Evolutionary conservation across 1,140 invertebrate species (phyloP).

Genomic region (Cotesia chilonis): DNA sequence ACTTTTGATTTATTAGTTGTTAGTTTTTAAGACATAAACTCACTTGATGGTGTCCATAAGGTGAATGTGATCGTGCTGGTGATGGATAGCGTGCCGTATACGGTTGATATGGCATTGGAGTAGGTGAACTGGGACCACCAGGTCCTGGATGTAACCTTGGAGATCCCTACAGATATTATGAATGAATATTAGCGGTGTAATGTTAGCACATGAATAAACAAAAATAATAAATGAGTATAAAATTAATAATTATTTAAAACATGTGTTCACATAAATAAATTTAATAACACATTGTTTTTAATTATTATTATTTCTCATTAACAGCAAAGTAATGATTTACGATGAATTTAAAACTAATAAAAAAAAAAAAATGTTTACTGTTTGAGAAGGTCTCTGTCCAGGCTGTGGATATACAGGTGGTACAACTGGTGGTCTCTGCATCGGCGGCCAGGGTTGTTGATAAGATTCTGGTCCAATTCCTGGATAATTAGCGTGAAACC

Average conservation of each 20-base stretch:
- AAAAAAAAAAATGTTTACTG: conserved; percentile 47
- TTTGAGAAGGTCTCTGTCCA: conserved; percentile 62
- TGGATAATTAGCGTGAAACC: conserved; percentile 67
- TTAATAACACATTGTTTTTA: background rate
- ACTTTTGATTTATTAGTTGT: conserved; percentile 12
- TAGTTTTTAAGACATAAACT: conserved; percentile 7
- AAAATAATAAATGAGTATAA: background rate
- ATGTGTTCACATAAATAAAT: background rate
- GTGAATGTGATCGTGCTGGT: conserved; percentile 64
- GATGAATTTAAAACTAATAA: background rate
- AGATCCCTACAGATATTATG: conserved; percentile 52
- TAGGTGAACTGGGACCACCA: conserved; percentile 62
- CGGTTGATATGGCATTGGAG: conserved; percentile 63
- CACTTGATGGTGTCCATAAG: conserved; percentile 67
- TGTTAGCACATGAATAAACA: background rate
- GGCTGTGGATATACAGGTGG: conserved; percentile 62
- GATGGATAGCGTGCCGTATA: conserved; percentile 63
- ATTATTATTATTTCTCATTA: conserved; percentile 1
- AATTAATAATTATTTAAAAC: background rate
- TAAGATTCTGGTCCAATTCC: conserved; percentile 61
- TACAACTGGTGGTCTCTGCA: conserved; percentile 61
- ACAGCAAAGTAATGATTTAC: conserved; percentile 24
- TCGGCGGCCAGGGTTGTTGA: conserved; percentile 64
- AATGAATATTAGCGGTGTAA: conserved; percentile 11
- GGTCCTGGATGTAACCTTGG: conserved; percentile 62